Evolutionary conservation across 2,888 invertebrate species (phyloP).

Genomic region (Ferrisia virgata): DNA sequence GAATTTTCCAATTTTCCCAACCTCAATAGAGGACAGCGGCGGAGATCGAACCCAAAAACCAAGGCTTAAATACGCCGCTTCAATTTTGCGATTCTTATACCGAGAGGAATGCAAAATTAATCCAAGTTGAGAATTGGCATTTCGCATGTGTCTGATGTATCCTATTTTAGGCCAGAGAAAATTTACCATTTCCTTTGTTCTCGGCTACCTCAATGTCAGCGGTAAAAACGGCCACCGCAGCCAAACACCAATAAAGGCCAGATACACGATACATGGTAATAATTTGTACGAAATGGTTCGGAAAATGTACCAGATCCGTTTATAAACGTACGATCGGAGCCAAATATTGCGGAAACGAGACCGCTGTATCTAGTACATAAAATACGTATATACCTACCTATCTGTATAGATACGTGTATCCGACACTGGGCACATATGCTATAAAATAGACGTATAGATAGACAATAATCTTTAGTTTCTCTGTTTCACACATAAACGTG

Average conservation of each 20-base stretch:
- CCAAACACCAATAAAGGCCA: not conserved
- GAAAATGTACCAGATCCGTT: constrained; percentile 7
- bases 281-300: not conserved
- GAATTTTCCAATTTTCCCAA: too few species aligned
- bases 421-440: not conserved
- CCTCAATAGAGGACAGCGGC: too few species aligned
- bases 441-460: too few species aligned
- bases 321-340: not conserved
- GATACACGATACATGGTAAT: not conserved
- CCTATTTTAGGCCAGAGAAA: not conserved
- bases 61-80: too few species aligned
- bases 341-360: not conserved
- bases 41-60: too few species aligned
- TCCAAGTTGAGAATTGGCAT: not conserved
- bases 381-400: too few species aligned
- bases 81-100: too few species aligned
- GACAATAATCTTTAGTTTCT: too few species aligned
- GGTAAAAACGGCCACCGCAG: not conserved
- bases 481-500: too few species aligned
- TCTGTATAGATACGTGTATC: not conserved
- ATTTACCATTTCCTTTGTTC: not conserved
- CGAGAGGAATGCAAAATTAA: not conserved
- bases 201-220: not conserved
- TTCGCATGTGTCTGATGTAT: too few species aligned
- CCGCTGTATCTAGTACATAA: not conserved